A percentile compares a stretch with the other conserved stretches of the same genome.
Evolutionary conservation across 2,113 vertebrate species (phyloP).

Genomic region (Erythrocercus mccallii): DNA sequence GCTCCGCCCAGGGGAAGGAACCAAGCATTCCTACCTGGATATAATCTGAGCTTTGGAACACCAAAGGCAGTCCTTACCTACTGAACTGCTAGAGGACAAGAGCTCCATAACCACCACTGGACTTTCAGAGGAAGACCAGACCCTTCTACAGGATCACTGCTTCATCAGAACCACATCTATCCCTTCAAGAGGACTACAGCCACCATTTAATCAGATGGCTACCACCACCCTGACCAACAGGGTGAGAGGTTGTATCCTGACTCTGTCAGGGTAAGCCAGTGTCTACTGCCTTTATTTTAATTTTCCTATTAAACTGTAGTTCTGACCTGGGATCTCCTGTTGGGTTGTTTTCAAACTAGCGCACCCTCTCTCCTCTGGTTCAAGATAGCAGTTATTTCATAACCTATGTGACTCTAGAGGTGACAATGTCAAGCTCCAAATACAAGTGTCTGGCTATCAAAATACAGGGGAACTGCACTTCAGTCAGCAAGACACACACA

Average conservation of each 20-base stretch:
- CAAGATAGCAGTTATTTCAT: conserved; percentile 6
- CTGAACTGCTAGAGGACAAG: background rate
- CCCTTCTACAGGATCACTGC: background rate
- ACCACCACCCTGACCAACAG: background rate
- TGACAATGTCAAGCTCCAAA: background rate
- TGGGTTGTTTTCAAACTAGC: background rate
- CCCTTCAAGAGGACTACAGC: background rate
- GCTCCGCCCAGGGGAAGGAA: background rate
- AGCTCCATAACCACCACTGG: background rate
- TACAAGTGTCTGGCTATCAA: background rate
- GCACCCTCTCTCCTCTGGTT: background rate
- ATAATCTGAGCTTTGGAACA: background rate
- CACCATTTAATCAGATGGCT: background rate
- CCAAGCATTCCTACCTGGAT: background rate
- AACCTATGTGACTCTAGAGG: background rate
- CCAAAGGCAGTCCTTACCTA: background rate
- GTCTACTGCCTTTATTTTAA: background rate
- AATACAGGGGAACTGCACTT: background rate
- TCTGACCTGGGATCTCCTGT: background rate
- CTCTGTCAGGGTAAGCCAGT: background rate
- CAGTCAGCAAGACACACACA: background rate
- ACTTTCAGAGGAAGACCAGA: background rate
- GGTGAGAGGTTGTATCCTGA: background rate
- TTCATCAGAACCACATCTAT: background rate
- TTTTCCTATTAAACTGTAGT: background rate